phyloP scores from a whole-genome alignment of 2,888 invertebrate genomes.

The Empis stercorea region DNA sequence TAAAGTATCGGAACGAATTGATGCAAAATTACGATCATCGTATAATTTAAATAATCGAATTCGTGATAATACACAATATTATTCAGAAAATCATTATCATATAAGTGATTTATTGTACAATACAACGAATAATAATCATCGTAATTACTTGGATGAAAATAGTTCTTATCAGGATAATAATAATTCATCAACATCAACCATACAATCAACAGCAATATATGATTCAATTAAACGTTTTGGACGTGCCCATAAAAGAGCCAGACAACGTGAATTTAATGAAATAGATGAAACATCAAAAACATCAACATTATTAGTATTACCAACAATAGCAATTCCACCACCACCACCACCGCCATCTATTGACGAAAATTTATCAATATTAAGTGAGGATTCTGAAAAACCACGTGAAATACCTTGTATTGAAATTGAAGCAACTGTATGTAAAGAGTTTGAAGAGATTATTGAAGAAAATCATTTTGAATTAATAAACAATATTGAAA shows the following conservation, averaged over 20 bases:
- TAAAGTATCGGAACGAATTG: slow-evolving; percentile 57
- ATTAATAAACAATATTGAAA: neutral
- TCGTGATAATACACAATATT: slow-evolving; percentile 11
- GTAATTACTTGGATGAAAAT: slow-evolving; percentile 1
- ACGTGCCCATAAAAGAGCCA: slow-evolving; percentile 28
- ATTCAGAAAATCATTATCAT: no score
- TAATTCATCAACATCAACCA: slow-evolving; percentile 1
- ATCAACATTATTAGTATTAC: neutral
- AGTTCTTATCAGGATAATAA: slow-evolving; percentile 2
- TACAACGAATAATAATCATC: neutral
- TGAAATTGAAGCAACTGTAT: neutral
- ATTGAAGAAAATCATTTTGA: neutral
- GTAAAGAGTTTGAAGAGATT: neutral
- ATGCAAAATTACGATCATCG: slow-evolving; percentile 48
- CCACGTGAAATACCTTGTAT: neutral
- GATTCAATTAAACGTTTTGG: slow-evolving; percentile 33
- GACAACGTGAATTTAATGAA: slow-evolving; percentile 23
- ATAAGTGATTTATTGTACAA: no score
- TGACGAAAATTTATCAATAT: neutral
- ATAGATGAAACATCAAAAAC: slow-evolving; percentile 6
- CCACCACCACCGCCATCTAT: slow-evolving; percentile 1
- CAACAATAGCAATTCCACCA: neutral
- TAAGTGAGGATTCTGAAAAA: neutral
- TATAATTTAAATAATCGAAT: slow-evolving; percentile 26
- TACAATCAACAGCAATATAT: slow-evolving; percentile 18